A percentile compares a stretch with the other conserved stretches of the same genome.
phyloP scores from a whole-genome alignment of 2,113 vertebrate species.

The Urocitellus parryii region DNA sequence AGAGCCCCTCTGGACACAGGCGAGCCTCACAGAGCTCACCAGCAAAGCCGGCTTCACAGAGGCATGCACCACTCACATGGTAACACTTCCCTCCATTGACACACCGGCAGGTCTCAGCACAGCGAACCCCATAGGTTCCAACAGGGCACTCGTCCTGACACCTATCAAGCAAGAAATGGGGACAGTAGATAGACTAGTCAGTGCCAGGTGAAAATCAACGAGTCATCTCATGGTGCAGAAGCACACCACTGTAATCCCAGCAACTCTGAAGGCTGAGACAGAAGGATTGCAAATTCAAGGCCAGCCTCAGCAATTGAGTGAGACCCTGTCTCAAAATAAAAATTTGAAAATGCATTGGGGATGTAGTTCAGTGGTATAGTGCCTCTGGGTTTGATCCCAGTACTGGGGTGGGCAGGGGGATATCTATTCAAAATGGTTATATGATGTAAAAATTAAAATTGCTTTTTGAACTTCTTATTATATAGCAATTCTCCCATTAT shows the following conservation, averaged over 20 bases:
- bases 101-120: slow-evolving; percentile 92
- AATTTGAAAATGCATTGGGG: not conserved
- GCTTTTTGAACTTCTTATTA: not conserved
- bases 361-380: not conserved
- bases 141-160: slow-evolving; percentile 97
- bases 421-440: not conserved
- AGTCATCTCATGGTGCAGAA: not conserved
- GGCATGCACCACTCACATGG: slow-evolving; percentile 93
- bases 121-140: slow-evolving; percentile 91
- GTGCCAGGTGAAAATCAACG: not conserved
- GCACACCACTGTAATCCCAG: not conserved
- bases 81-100: slow-evolving; percentile 93
- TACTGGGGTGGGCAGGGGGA: not conserved
- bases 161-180: slow-evolving; percentile 81
- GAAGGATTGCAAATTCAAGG: not conserved
- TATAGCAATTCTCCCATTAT: not conserved
- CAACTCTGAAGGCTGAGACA: not conserved
- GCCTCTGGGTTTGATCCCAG: not conserved
- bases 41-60: slow-evolving; percentile 94
- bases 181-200: not conserved
- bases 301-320: not conserved
- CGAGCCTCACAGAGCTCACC: slow-evolving; percentile 93
- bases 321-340: not conserved
- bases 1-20: slow-evolving; percentile 91
- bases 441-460: not conserved